These are phyloP conservation scores for Crematogaster levior DNA, from an alignment of 2,888 invertebrate genomes.

Conservation along the genomic window DNA sequence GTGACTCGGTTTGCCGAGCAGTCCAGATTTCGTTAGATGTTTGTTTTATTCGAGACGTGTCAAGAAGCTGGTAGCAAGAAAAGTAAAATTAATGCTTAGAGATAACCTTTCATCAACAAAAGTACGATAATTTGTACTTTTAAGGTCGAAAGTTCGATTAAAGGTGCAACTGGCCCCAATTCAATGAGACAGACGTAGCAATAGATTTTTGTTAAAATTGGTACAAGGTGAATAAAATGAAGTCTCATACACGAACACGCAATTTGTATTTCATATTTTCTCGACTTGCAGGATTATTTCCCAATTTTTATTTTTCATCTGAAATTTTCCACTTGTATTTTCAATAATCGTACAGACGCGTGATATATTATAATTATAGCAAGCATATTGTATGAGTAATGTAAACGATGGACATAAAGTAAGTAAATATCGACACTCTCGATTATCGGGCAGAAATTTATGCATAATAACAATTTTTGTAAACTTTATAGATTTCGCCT, in stretches of 20 bases:
- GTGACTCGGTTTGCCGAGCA: constrained; percentile 64
- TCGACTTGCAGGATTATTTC: not conserved
- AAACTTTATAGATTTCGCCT: not conserved
- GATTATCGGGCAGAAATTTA: not conserved
- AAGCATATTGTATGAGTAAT: not conserved
- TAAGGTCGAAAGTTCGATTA: not conserved
- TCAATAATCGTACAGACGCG: not conserved
- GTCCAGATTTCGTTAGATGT: not conserved
- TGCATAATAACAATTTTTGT: not conserved
- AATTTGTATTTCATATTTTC: not conserved
- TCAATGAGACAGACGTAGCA: not conserved
- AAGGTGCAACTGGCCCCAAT: not conserved
- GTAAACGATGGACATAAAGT: not conserved
- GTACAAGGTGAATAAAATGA: not conserved
- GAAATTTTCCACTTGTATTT: not conserved
- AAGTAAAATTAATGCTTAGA: not conserved
- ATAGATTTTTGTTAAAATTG: not conserved
- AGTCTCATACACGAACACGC: not conserved
- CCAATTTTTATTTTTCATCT: not conserved
- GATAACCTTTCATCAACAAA: not conserved
- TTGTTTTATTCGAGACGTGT: not conserved
- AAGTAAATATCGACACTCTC: not conserved
- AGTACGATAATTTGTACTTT: not conserved
- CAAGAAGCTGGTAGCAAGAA: not conserved
- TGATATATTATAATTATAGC: not conserved